phyloP scores from a whole-genome alignment of 2,888 invertebrate species.

The Conomelus anceps region DNA sequence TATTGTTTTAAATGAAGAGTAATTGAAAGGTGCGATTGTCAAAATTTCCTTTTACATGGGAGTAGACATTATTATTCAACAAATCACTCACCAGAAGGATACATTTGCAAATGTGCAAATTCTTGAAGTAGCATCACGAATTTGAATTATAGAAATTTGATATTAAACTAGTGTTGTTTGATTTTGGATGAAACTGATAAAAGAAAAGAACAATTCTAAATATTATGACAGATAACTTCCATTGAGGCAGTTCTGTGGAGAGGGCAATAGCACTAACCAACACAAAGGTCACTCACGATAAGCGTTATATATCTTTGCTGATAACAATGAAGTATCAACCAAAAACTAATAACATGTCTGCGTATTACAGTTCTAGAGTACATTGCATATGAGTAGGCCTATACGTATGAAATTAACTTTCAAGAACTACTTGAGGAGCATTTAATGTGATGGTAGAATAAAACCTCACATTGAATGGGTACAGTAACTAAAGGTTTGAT shows the following conservation, averaged over 20 bases:
- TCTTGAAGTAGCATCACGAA: neutral
- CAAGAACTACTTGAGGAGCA: neutral
- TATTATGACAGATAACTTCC: neutral
- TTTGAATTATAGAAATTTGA: neutral
- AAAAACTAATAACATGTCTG: neutral
- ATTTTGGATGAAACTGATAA: neutral
- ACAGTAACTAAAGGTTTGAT: no score
- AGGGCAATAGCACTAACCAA: neutral
- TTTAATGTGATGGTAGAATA: no score
- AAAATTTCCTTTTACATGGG: no score
- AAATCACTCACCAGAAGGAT: neutral
- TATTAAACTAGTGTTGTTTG: neutral
- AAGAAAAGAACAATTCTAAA: neutral
- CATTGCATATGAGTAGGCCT: neutral
- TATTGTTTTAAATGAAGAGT: no score
- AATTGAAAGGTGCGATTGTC: no score
- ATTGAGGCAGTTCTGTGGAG: neutral
- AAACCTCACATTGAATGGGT: no score
- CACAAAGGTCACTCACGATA: neutral
- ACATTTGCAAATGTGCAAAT: neutral
- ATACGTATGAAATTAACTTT: neutral
- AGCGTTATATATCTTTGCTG: neutral
- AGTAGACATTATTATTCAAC: neutral
- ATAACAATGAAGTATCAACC: neutral
- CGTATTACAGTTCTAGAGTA: neutral